Percentiles rank a stretch among this genome's conserved stretches.
Conservation (phyloP, 2,113 vertebrate species). For the Pseudorhombus dupliciocellatus region DNA sequence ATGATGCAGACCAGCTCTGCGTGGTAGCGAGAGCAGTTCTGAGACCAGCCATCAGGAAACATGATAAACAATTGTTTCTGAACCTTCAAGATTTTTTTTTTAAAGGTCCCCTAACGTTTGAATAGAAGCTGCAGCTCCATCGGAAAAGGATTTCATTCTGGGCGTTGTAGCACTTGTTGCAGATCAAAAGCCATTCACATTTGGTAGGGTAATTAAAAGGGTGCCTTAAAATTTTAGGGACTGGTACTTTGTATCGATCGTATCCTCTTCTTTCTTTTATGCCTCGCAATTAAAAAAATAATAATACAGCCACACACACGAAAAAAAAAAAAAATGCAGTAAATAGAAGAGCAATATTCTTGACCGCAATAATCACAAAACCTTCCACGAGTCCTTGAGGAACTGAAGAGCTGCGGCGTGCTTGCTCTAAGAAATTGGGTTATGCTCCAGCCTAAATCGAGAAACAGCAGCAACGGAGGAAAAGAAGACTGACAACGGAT, state of each 20-base stretch:
- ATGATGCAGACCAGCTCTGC: too few relatives aligned
- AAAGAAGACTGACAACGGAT: conserved; percentile 10
- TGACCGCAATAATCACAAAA: conserved; percentile 18
- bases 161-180: too few relatives aligned
- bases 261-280: neutral
- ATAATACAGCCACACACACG: neutral
- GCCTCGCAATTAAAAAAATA: conserved; percentile 9
- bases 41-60: too few relatives aligned
- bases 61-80: too few relatives aligned
- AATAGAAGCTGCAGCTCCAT: too few relatives aligned
- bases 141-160: too few relatives aligned
- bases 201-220: too few relatives aligned
- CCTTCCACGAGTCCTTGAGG: conserved; percentile 20
- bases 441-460: conserved; percentile 30
- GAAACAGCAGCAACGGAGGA: conserved; percentile 13
- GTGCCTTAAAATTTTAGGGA: neutral
- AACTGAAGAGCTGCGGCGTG: conserved; percentile 27
- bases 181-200: too few relatives aligned
- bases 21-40: too few relatives aligned
- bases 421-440: conserved; percentile 57
- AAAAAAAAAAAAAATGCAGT: conserved; percentile 5
- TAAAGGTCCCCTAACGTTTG: too few relatives aligned
- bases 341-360: neutral
- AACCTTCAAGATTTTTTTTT: too few relatives aligned
- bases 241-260: neutral